These are phyloP conservation scores for Ichneumon xanthorius DNA, from an alignment of 2,888 invertebrate species.

Conservation along the genomic window DNA sequence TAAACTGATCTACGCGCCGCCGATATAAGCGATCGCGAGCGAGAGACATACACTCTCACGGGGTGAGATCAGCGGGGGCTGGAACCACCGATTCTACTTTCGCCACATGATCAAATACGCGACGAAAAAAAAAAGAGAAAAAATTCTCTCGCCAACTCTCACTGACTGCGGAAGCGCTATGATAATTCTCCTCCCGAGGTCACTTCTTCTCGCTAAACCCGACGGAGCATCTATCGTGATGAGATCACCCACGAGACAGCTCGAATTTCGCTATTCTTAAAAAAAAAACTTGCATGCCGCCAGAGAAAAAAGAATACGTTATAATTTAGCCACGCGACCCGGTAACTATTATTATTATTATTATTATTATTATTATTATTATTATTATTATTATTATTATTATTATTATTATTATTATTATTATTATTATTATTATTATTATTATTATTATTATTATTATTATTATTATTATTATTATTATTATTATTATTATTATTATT, in stretches of 20 bases:
- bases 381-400: neutral
- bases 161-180: constrained; percentile 33
- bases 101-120: constrained; percentile 52
- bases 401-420: no score
- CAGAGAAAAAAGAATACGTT: neutral
- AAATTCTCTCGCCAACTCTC: neutral
- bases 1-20: constrained; percentile 62
- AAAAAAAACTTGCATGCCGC: neutral
- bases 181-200: constrained; percentile 22
- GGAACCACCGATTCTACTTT: constrained; percentile 42
- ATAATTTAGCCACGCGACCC: neutral
- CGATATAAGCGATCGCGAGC: constrained; percentile 57
- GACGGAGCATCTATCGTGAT: constrained; percentile 11
- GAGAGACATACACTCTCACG: constrained; percentile 40
- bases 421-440: neutral
- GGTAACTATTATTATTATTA: neutral
- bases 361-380: neutral
- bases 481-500: no score
- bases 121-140: constrained; percentile 23
- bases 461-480: neutral
- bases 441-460: neutral
- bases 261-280: constrained; percentile 53
- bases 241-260: constrained; percentile 23
- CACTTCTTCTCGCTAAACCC: neutral
- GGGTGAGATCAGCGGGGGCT: constrained; percentile 7